A percentile compares a stretch with the other conserved stretches of the same genome.
Conservation (phyloP, 1,140 invertebrate genomes). For the Drosophila mauritiana region DNA sequence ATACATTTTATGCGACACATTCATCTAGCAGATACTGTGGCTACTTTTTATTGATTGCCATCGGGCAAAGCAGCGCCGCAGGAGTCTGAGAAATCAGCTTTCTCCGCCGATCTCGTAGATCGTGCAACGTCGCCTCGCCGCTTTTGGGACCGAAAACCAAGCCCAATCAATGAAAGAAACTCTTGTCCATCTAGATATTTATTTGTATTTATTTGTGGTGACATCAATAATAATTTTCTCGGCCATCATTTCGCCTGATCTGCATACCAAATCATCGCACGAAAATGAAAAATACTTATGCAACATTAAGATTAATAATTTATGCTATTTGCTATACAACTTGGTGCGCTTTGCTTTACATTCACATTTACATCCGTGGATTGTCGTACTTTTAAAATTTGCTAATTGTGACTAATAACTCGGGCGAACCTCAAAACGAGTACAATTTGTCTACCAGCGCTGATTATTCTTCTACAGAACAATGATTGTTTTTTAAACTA, state of each 20-base stretch:
- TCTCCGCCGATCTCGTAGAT: constrained; percentile 49
- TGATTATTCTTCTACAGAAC: constrained; percentile 16
- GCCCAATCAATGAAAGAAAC: constrained; percentile 45
- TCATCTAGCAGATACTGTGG: constrained; percentile 25
- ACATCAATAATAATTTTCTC: constrained; percentile 74
- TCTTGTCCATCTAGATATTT: constrained; percentile 72
- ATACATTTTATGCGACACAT: constrained; percentile 48
- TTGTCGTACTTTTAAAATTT: constrained; percentile 58
- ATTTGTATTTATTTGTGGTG: constrained; percentile 70
- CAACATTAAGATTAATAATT: constrained; percentile 67
- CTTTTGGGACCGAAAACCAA: constrained; percentile 2
- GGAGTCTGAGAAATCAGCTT: constrained; percentile 48
- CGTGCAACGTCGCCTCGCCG: not conserved
- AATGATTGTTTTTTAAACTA: constrained; percentile 49
- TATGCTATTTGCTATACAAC: constrained; percentile 78
- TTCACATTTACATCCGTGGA: constrained; percentile 42
- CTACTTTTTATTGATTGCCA: constrained; percentile 61
- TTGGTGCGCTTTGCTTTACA: constrained; percentile 56
- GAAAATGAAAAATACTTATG: constrained; percentile 41
- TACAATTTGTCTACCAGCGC: constrained; percentile 29
- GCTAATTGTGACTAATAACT: constrained; percentile 80
- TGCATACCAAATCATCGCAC: constrained; percentile 63
- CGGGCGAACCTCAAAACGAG: constrained; percentile 29
- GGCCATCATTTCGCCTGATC: constrained; percentile 33
- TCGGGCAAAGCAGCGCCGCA: constrained; percentile 23